Conservation (phyloP, 1,140 invertebrate genomes). For the Drosophila carrolli region DNA sequence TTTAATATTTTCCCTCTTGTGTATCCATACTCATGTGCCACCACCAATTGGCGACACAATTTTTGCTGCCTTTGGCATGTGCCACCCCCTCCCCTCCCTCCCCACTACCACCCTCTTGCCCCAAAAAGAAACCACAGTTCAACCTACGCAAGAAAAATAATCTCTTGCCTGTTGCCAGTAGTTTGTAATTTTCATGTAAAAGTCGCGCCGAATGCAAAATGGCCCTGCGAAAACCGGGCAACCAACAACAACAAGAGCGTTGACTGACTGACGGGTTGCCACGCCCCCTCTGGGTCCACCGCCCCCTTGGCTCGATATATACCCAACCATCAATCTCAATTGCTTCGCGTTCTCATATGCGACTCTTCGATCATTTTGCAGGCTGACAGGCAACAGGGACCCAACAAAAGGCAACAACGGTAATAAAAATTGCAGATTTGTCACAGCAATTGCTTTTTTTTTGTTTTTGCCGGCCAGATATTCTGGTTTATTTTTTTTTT, state of each 20-base stretch:
- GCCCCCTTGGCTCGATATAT: slow-evolving; percentile 15
- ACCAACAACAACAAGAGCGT: slow-evolving; percentile 21
- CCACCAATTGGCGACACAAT: slow-evolving; percentile 74
- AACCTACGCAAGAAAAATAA: slow-evolving; percentile 66
- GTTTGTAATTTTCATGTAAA: slow-evolving; percentile 83
- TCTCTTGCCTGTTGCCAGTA: slow-evolving; percentile 68
- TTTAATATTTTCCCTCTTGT: background rate
- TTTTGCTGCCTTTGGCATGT: slow-evolving; percentile 76
- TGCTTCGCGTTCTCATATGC: slow-evolving; percentile 82
- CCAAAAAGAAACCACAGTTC: slow-evolving; percentile 13
- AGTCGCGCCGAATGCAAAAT: slow-evolving; percentile 80
- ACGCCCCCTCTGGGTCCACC: slow-evolving; percentile 38
- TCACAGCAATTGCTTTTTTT: slow-evolving; percentile 58
- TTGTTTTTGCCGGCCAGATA: slow-evolving; percentile 24
- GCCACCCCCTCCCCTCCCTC: slow-evolving; percentile 12
- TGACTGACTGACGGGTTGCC: slow-evolving; percentile 51
- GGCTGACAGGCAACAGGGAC: slow-evolving; percentile 68
- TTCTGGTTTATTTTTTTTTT: slow-evolving; percentile 12
- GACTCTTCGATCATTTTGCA: slow-evolving; percentile 80
- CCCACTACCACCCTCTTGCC: background rate
- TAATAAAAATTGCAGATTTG: slow-evolving; percentile 82
- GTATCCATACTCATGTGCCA: slow-evolving; percentile 4
- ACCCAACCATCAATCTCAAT: slow-evolving; percentile 78
- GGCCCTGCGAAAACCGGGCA: slow-evolving; percentile 59
- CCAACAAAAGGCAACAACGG: slow-evolving; percentile 56